Evolutionary conservation across 2,888 invertebrate species (phyloP).

Genomic region (Caenorhabditis virilis): DNA sequence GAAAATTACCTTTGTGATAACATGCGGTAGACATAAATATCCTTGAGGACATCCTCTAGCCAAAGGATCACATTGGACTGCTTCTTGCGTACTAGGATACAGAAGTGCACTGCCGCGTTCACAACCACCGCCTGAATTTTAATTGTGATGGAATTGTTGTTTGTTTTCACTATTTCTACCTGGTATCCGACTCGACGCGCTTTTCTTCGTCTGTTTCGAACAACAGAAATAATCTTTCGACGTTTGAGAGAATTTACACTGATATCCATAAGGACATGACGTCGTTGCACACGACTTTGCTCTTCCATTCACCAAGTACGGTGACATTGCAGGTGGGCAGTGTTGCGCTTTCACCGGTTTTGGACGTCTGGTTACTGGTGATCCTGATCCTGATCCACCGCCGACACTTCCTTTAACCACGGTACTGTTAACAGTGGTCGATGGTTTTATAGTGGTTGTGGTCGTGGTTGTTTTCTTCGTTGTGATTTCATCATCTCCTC

Average conservation of each 20-base stretch:
- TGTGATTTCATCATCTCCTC: not conserved
- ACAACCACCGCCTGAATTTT: constrained; percentile 46
- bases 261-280: constrained; percentile 48
- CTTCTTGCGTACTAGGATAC: constrained; percentile 46
- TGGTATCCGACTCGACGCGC: constrained; percentile 22
- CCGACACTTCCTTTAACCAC: not conserved
- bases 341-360: constrained; percentile 3
- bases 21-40: constrained; percentile 41
- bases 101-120: constrained; percentile 45
- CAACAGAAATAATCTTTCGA: constrained; percentile 49
- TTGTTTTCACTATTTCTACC: too few relatives aligned
- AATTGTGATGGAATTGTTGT: too few relatives aligned
- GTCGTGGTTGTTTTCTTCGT: constrained; percentile 2
- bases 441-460: not conserved
- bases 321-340: constrained; percentile 48
- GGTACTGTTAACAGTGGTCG: constrained; percentile 6
- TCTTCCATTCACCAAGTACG: constrained; percentile 45
- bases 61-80: constrained; percentile 47
- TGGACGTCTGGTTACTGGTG: not conserved
- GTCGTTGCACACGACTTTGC: constrained; percentile 49
- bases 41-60: constrained; percentile 41
- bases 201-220: constrained; percentile 41
- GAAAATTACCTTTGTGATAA: constrained; percentile 24
- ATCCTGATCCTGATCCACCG: not conserved
- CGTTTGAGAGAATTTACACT: constrained; percentile 47